These are phyloP conservation scores for Agrochola macilenta DNA, from an alignment of 2,888 invertebrate species.

Conservation along the genomic window DNA sequence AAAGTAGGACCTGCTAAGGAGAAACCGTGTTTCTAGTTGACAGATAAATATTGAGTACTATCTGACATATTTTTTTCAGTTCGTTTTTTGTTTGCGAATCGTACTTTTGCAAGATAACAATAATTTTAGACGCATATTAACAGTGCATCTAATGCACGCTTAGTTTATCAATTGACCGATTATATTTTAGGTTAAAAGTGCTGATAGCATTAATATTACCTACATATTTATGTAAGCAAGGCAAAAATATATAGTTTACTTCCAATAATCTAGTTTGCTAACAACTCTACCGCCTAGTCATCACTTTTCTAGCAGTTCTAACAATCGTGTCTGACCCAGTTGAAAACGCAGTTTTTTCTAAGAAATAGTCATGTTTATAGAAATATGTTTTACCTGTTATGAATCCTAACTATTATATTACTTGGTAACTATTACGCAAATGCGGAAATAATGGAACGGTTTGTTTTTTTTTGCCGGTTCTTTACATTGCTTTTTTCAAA, in stretches of 20 bases:
- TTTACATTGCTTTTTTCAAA: not conserved
- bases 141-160: slow-evolving; percentile 3
- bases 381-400: slow-evolving; percentile 10
- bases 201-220: not conserved
- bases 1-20: not conserved
- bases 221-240: slow-evolving; percentile 5
- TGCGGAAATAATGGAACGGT: not conserved
- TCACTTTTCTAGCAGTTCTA: slow-evolving; percentile 39
- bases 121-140: slow-evolving; percentile 8
- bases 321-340: slow-evolving; percentile 31
- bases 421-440: slow-evolving; percentile 1
- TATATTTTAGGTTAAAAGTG: not conserved
- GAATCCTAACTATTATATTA: not conserved
- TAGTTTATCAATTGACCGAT: not conserved
- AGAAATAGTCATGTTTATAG: slow-evolving; percentile 22
- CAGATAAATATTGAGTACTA: not conserved
- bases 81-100: no score
- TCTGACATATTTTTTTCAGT: not conserved
- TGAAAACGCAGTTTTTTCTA: slow-evolving; percentile 14
- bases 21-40: slow-evolving; percentile 2
- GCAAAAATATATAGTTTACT: slow-evolving; percentile 19
- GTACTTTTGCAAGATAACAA: not conserved
- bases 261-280: slow-evolving; percentile 22
- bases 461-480: not conserved
- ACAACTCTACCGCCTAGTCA: slow-evolving; percentile 37